Evolutionary conservation across 2,113 vertebrate species (phyloP), one percentile per base, ranked within the genome.

Genomic region (Cololabis saira): DNA sequence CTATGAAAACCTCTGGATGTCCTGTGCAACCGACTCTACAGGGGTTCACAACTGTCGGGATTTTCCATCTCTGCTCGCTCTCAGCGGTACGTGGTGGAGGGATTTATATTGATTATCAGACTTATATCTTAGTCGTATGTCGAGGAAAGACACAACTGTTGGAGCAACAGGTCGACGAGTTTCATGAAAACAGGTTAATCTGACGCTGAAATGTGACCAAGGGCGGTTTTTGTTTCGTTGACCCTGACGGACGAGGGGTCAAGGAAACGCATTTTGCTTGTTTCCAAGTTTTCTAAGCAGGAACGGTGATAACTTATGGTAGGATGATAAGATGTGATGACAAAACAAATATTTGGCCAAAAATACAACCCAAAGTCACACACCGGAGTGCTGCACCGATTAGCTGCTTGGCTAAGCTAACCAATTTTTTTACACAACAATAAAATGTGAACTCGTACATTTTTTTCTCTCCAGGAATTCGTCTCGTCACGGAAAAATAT

Each of bases 1-100:
- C 87, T 96, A 92, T 67, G 93, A 95, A 87, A 96, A 97, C 82
- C 88, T 96, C 0, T 96, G 94, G 95, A 92, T 94, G 62, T 95
- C 93, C 84, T 96, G 94, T 45, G 91, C 94, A 24, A 95, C 93
- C 0, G 95, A 96, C 78, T 93, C 94, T 24, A 82, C 91, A 0
- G 95, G 95, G 10, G 92, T 96, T 78, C 92, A 92, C 91, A 95
- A 94, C 90, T 96, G 95, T 88, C 68, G 92, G 24, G 93, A 96
- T n/a, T 95, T 96, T 67, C 93, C 92, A 11, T 95, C 94, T 15
- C 61, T 96, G 82, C 93, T 96, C 21, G 92, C 93, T 0, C 87
- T 96, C 10, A 91, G 87, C 45, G 95, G 95, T 96, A 93, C 52
- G 88, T 87, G 42, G 51, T 40, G 63, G 58, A 22, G 1, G 22